phyloP scores from a whole-genome alignment of 2,113 vertebrate genomes.

The Phalacrocorax carbo region DNA sequence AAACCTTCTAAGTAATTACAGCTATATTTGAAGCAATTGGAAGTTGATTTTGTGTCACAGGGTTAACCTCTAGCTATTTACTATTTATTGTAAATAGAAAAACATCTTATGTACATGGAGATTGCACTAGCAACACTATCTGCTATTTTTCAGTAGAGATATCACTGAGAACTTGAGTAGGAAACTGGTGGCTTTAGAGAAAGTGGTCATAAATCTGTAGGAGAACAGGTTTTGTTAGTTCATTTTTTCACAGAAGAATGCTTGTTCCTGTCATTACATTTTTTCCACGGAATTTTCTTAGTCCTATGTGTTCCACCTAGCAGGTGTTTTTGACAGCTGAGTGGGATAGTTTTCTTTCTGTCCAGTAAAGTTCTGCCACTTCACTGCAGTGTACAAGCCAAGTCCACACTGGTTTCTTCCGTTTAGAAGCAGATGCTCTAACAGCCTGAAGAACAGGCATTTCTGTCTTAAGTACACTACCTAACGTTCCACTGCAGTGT shows the following conservation, averaged over 20 bases:
- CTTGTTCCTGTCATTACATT: not conserved
- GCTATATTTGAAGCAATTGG: not conserved
- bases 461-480: not conserved
- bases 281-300: not conserved
- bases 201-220: not conserved
- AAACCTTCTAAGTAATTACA: not conserved
- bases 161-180: not conserved
- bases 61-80: not conserved
- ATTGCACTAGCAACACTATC: not conserved
- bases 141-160: not conserved
- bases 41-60: not conserved
- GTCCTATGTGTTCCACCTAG: not conserved
- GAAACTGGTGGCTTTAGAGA: not conserved
- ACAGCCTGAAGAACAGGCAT: not conserved
- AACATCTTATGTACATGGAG: accelerated
- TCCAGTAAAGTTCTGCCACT: not conserved
- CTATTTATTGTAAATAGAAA: not conserved
- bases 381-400: not conserved
- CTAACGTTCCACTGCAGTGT: not conserved
- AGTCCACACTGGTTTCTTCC: not conserved
- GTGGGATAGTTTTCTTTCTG: not conserved
- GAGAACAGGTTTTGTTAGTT: not conserved
- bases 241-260: not conserved
- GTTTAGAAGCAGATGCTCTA: not conserved
- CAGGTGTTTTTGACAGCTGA: not conserved